A percentile compares a stretch with the other conserved stretches of the same genome.
Conservation (phyloP, 2,113 vertebrate genomes). For the Morone chrysops region DNA sequence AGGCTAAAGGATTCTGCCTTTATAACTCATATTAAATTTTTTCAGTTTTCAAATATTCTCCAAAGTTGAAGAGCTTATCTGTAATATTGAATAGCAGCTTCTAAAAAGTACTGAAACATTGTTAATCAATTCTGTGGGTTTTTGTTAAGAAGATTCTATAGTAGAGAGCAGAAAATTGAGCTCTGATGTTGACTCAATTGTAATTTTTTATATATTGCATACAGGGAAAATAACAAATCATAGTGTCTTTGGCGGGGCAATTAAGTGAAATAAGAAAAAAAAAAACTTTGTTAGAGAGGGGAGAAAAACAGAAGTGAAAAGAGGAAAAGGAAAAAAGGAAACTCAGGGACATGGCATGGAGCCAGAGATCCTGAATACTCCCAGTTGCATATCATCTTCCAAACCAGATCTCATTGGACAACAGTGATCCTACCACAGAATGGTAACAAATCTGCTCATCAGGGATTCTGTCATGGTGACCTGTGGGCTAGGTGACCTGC, state of each 20-base stretch:
- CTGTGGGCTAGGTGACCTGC: conserved; percentile 61
- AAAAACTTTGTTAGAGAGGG: conserved; percentile 17
- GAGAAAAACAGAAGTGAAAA: conserved; percentile 28
- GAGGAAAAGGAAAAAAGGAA: conserved; percentile 50
- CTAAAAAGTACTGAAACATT: conserved; percentile 25
- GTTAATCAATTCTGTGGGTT: conserved; percentile 33
- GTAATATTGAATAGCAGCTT: conserved; percentile 54
- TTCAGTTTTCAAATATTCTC: conserved; percentile 60
- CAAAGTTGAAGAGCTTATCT: conserved; percentile 71
- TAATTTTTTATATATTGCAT: conserved; percentile 20
- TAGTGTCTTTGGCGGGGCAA: neutral
- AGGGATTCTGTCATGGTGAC: conserved; percentile 72
- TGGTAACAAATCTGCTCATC: conserved; percentile 78
- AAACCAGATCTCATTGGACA: conserved; percentile 76
- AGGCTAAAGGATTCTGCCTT: conserved; percentile 63
- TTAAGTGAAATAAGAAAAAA: neutral
- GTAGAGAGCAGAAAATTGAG: conserved; percentile 1
- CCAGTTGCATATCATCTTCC: conserved; percentile 78
- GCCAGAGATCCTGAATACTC: conserved; percentile 75
- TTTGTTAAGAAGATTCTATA: conserved; percentile 24
- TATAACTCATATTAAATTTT: conserved; percentile 61
- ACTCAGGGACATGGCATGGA: conserved; percentile 68
- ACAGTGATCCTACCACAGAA: conserved; percentile 75
- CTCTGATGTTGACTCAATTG: conserved; percentile 14
- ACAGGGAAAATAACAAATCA: neutral